Conservation (phyloP, 2,113 vertebrate species). For the Malaclemys terrapin region DNA sequence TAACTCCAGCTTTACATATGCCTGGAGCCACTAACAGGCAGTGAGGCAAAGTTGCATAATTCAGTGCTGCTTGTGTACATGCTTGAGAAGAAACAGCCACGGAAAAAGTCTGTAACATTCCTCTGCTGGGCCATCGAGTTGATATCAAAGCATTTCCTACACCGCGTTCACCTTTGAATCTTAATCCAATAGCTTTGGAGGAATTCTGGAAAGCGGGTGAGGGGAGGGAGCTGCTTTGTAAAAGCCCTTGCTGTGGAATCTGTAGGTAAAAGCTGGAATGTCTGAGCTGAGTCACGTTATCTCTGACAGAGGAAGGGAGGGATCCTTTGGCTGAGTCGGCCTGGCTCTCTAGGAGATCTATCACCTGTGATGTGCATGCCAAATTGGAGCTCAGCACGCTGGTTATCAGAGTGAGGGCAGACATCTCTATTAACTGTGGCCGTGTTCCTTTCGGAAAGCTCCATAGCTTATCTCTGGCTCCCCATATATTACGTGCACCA, state of each 20-base stretch:
- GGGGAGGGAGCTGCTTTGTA: background rate
- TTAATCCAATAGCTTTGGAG: constrained; percentile 65
- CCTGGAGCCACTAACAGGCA: constrained; percentile 27
- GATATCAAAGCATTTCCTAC: constrained; percentile 71
- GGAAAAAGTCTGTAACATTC: constrained; percentile 78
- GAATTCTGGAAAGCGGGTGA: background rate
- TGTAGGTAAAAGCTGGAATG: background rate
- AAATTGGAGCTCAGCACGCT: background rate
- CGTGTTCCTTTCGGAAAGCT: rapidly evolving
- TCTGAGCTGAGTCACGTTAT: background rate
- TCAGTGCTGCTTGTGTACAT: constrained; percentile 41
- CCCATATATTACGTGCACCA: rapidly evolving
- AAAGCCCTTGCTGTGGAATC: background rate
- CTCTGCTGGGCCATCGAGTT: constrained; percentile 4
- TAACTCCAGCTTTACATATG: background rate
- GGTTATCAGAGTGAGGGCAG: background rate
- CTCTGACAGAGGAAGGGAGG: rapidly evolving
- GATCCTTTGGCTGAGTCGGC: rapidly evolving
- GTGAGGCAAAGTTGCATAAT: constrained; percentile 59
- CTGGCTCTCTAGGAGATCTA: background rate
- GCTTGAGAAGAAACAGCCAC: constrained; percentile 77
- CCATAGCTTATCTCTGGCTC: background rate
- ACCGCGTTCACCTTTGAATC: constrained; percentile 66
- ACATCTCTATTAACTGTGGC: rapidly evolving
- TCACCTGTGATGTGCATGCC: background rate